phyloP scores from a whole-genome alignment of 2,113 vertebrate species.

The Oncorhynchus mykiss region DNA sequence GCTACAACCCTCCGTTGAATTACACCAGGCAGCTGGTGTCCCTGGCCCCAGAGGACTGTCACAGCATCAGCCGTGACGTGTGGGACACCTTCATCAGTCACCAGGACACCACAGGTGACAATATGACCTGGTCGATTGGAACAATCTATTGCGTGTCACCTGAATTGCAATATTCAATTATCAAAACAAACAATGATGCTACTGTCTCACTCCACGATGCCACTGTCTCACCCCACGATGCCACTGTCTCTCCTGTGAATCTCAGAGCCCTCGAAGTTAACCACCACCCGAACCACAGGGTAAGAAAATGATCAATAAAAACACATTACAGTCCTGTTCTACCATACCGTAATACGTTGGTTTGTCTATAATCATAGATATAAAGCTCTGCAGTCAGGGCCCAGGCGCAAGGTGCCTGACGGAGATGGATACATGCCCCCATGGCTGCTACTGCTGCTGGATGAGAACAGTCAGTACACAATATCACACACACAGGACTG shows the following conservation, averaged over 20 bases:
- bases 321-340: no score
- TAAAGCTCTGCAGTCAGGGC: neutral
- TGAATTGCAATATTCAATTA: no score
- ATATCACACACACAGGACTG: no score
- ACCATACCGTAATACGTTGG: no score
- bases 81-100: neutral
- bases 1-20: no score
- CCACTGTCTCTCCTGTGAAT: neutral
- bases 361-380: neutral
- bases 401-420: neutral
- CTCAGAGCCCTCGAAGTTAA: neutral
- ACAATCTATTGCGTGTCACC: no score
- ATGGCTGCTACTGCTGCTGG: conserved; percentile 8
- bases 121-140: neutral
- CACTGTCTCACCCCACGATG: no score
- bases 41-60: no score
- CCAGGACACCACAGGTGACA: conserved; percentile 1
- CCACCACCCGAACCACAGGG: neutral
- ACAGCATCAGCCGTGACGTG: neutral
- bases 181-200: no score
- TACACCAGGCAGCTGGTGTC: no score
- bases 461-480: neutral
- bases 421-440: neutral
- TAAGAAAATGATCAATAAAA: neutral
- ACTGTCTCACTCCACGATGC: no score